Evolutionary conservation across 2,113 vertebrate genomes (phyloP).

Genomic region (Gadus macrocephalus): DNA sequence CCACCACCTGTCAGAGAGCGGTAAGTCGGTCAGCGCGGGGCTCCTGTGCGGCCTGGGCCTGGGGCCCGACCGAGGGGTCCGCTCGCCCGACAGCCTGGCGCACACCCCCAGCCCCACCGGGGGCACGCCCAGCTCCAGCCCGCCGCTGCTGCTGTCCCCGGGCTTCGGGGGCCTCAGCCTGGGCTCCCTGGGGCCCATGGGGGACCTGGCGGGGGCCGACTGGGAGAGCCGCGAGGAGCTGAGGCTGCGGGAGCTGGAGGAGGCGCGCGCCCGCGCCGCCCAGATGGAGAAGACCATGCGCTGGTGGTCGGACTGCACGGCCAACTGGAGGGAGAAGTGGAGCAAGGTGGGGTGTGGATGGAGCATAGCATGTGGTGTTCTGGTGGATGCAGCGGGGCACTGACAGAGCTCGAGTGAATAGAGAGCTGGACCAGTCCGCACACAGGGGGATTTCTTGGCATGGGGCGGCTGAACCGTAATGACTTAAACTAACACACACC

Average conservation of each 20-base stretch:
- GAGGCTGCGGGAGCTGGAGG: conserved; percentile 89
- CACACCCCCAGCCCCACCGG: conserved; percentile 81
- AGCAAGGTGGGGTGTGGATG: conserved; percentile 76
- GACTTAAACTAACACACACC: too few relatives aligned
- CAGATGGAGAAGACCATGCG: conserved; percentile 99
- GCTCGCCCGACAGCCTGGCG: conserved; percentile 78
- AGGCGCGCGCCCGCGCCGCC: conserved; percentile 85
- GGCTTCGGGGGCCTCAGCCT: conserved; percentile 70
- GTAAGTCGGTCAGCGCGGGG: conserved; percentile 52
- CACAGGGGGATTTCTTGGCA: too few relatives aligned
- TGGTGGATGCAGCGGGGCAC: too few relatives aligned
- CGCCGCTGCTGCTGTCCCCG: conserved; percentile 72
- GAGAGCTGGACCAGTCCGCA: too few relatives aligned
- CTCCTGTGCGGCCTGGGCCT: conserved; percentile 82
- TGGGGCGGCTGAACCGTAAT: too few relatives aligned
- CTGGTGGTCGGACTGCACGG: conserved; percentile 98
- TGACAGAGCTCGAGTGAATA: too few relatives aligned
- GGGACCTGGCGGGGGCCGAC: conserved; percentile 70
- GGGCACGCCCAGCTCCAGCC: conserved; percentile 83
- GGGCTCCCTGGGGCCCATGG: conserved; percentile 58
- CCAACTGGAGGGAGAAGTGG: conserved; percentile 99
- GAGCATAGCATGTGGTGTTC: neutral
- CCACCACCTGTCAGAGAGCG: conserved; percentile 70
- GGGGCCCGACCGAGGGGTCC: conserved; percentile 77
- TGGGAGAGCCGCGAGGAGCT: conserved; percentile 97